Evolutionary conservation across 2,888 invertebrate genomes (phyloP).

Genomic region (Pediacus dermestoides): DNA sequence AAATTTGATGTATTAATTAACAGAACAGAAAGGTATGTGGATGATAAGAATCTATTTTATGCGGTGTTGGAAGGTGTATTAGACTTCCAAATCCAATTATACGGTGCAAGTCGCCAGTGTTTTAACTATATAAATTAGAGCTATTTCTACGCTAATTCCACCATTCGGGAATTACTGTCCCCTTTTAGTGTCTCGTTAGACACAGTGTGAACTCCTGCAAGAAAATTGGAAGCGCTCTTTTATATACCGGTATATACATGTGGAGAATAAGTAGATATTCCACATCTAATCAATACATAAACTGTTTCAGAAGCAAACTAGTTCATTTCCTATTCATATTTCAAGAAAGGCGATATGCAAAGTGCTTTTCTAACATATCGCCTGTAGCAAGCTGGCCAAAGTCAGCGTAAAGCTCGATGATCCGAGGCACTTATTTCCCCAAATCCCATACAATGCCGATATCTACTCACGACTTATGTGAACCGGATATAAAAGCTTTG

Average conservation of each 20-base stretch:
- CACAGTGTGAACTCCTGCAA: slow-evolving; percentile 1
- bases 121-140: slow-evolving; percentile 43
- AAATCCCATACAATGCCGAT: slow-evolving; percentile 23
- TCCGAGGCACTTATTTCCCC: slow-evolving; percentile 19
- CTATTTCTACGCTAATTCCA: slow-evolving; percentile 43
- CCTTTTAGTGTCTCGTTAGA: slow-evolving; percentile 20
- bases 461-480: slow-evolving; percentile 25
- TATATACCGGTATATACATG: too few relatives aligned
- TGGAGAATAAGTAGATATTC: too few relatives aligned
- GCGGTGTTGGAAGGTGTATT: slow-evolving; percentile 40
- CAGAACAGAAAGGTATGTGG: slow-evolving; percentile 12
- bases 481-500: slow-evolving; percentile 20
- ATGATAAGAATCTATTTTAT: slow-evolving; percentile 44
- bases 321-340: slow-evolving; percentile 34
- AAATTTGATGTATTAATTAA: slow-evolving; percentile 10
- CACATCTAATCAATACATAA: slow-evolving; percentile 9
- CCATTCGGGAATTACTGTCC: slow-evolving; percentile 33
- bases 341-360: slow-evolving; percentile 25
- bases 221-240: slow-evolving; percentile 2
- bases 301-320: slow-evolving; percentile 20
- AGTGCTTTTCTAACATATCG: slow-evolving; percentile 19
- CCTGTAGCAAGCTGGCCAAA: slow-evolving; percentile 22
- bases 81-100: slow-evolving; percentile 44
- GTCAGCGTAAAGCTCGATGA: slow-evolving; percentile 19
- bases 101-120: slow-evolving; percentile 38